A percentile compares a stretch with the other conserved stretches of the same genome.
Evolutionary conservation across 2,113 vertebrate species (phyloP).

Genomic region (Pimephales promelas): DNA sequence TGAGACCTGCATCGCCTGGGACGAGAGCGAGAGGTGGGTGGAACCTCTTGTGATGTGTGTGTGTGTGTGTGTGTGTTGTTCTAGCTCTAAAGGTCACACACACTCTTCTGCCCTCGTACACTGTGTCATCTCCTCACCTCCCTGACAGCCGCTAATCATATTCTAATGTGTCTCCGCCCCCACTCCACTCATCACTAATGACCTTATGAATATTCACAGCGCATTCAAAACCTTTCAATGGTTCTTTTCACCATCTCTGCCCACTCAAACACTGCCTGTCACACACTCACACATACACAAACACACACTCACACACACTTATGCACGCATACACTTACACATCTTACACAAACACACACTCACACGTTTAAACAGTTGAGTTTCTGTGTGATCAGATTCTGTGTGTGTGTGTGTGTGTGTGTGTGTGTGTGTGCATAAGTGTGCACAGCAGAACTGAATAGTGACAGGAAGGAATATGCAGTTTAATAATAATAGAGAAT

Average conservation of each 20-base stretch:
- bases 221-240: neutral
- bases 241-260: neutral
- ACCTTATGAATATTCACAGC: constrained; percentile 33
- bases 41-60: neutral
- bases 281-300: too few relatives aligned
- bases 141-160: constrained; percentile 3
- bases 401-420: too few relatives aligned
- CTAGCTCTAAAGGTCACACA: constrained; percentile 43
- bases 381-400: neutral
- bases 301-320: neutral
- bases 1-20: constrained; percentile 97
- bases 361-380: too few relatives aligned
- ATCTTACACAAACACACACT: too few relatives aligned
- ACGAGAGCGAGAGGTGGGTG: constrained; percentile 78
- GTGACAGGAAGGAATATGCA: neutral
- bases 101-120: constrained; percentile 37
- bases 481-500: neutral
- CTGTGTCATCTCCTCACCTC: constrained; percentile 30
- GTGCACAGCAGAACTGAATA: neutral
- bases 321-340: neutral
- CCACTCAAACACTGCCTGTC: neutral
- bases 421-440: too few relatives aligned
- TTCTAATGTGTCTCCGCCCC: constrained; percentile 5
- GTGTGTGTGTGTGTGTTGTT: constrained; percentile 27
- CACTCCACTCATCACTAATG: neutral